Conservation (phyloP, 2,113 vertebrate genomes). For the Chaetura pelagica region DNA sequence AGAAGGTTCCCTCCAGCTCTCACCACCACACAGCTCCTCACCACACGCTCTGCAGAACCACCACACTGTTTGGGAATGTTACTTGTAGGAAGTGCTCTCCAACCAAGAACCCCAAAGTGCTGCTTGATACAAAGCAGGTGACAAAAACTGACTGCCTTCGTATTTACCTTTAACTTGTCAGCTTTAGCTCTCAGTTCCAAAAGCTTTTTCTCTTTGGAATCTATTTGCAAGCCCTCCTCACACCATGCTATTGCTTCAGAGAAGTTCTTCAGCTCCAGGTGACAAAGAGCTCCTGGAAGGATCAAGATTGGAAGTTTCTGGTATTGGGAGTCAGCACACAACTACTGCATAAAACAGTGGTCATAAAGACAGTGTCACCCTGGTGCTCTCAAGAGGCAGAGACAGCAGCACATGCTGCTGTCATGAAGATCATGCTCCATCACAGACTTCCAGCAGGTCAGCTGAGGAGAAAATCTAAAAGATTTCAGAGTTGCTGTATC, state of each 20-base stretch:
- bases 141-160: not conserved
- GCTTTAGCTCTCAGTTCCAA: slow-evolving; percentile 85
- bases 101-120: not conserved
- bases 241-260: slow-evolving; percentile 88
- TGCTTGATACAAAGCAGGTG: not conserved
- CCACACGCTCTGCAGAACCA: fast-evolving
- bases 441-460: not conserved
- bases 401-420: not conserved
- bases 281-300: slow-evolving; percentile 89
- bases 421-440: fast-evolving
- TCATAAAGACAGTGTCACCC: not conserved
- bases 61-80: not conserved
- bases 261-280: slow-evolving; percentile 85
- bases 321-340: not conserved
- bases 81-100: not conserved
- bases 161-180: slow-evolving; percentile 87
- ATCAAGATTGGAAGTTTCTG: not conserved
- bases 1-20: not conserved
- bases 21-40: too few relatives aligned
- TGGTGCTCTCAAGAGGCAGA: not conserved
- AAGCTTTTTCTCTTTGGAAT: slow-evolving; percentile 88
- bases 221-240: slow-evolving; percentile 85
- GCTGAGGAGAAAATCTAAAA: not conserved
- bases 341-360: not conserved
- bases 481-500: not conserved